Conservation (phyloP, 92 coral and sea anemone species). For the Bergia sp. region DNA sequence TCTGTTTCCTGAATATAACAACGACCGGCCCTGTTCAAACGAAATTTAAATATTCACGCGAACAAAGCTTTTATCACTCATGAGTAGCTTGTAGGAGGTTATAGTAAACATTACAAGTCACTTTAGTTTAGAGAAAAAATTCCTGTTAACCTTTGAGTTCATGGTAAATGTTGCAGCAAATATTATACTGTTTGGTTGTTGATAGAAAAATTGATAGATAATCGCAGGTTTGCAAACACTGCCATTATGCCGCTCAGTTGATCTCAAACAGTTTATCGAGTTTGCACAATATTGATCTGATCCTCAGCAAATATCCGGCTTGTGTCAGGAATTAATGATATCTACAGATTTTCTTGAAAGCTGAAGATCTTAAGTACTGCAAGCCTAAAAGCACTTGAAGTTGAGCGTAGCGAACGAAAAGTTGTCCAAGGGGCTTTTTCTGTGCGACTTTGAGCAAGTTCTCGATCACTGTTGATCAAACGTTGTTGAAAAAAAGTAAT, state of each 20-base stretch:
- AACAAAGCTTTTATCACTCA: constrained; percentile 49
- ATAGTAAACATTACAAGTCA: constrained; percentile 32
- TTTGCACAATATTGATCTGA: constrained; percentile 85
- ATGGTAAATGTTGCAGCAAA: constrained; percentile 25
- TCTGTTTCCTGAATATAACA: constrained; percentile 51
- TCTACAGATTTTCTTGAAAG: constrained; percentile 68
- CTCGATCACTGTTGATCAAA: constrained; percentile 12
- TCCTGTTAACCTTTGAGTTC: constrained; percentile 22
- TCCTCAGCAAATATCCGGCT: constrained; percentile 81
- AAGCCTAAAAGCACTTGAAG: constrained; percentile 53
- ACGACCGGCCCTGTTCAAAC: constrained; percentile 53
- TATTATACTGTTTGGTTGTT: constrained; percentile 50
- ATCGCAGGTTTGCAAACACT: constrained; percentile 77
- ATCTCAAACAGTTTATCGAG: constrained; percentile 74
- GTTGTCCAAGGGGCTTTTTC: background rate
- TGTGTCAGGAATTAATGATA: constrained; percentile 72
- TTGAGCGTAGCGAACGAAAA: background rate
- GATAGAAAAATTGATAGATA: constrained; percentile 60
- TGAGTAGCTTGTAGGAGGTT: constrained; percentile 42
- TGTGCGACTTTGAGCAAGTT: background rate
- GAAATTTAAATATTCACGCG: constrained; percentile 52
- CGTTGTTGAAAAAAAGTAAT: constrained; percentile 28
- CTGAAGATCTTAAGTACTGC: constrained; percentile 71
- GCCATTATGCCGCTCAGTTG: constrained; percentile 51
- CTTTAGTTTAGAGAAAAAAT: constrained; percentile 15